Evolutionary conservation across 1,140 invertebrate genomes (phyloP).

Genomic region (Oppia nitens): DNA sequence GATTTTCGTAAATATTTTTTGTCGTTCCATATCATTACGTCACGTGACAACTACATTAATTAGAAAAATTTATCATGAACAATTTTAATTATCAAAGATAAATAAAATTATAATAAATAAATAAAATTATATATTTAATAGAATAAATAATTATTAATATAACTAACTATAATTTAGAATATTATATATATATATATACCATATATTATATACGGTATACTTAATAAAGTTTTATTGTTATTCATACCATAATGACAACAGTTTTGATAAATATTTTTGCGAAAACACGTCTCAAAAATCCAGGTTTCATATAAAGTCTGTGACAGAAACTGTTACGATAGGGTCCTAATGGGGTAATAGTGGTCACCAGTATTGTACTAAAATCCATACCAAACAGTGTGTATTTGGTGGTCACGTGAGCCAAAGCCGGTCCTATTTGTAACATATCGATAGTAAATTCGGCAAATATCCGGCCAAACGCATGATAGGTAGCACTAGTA

Average conservation of each 20-base stretch:
- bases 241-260: conserved; percentile 53
- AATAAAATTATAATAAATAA: no score
- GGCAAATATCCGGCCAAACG: conserved; percentile 4
- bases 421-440: conserved; percentile 35
- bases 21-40: conserved; percentile 73
- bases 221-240: neutral
- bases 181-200: neutral
- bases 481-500: neutral
- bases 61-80: conserved; percentile 1
- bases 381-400: conserved; percentile 34
- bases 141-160: no score
- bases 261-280: conserved; percentile 46
- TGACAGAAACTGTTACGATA: conserved; percentile 59
- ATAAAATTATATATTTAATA: neutral
- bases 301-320: conserved; percentile 43
- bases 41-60: conserved; percentile 50
- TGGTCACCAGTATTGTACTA: conserved; percentile 49
- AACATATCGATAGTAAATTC: conserved; percentile 11
- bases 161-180: no score
- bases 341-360: conserved; percentile 59
- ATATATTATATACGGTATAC: neutral
- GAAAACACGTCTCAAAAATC: conserved; percentile 38
- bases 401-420: conserved; percentile 37
- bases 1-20: conserved; percentile 56
- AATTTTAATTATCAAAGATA: neutral